Conservation (phyloP, 2,797 vertebrate genomes). For the Acestrorhynchus altus region DNA sequence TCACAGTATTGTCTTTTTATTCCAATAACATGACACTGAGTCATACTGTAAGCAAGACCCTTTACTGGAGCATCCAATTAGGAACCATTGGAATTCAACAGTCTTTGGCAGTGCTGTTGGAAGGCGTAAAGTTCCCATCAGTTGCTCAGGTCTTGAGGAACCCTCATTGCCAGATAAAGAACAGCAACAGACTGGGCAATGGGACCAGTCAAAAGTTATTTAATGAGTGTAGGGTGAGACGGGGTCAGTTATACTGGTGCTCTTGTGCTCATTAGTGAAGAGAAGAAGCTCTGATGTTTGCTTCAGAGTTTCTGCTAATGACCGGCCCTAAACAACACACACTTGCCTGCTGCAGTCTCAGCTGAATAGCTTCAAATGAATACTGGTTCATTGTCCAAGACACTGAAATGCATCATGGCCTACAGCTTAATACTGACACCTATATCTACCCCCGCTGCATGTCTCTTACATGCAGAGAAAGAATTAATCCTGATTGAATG, state of each 20-base stretch:
- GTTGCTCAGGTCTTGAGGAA: conserved; percentile 47
- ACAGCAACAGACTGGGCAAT: conserved; percentile 26
- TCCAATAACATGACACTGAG: conserved; percentile 10
- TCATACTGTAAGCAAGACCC: conserved; percentile 23
- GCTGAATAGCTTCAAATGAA: conserved; percentile 30
- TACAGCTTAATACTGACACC: conserved; percentile 10
- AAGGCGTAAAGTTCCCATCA: conserved; percentile 31
- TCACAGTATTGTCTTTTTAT: conserved; percentile 5
- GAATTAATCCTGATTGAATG: neutral
- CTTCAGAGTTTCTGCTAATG: conserved; percentile 72
- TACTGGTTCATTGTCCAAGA: conserved; percentile 24
- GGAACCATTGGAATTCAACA: conserved; percentile 41
- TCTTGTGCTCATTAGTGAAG: conserved; percentile 73
- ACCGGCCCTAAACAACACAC: conserved; percentile 54
- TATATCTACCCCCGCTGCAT: neutral
- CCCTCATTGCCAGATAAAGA: conserved; percentile 45
- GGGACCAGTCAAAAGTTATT: conserved; percentile 61
- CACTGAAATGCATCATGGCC: conserved; percentile 19
- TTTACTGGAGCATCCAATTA: conserved; percentile 49
- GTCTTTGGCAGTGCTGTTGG: conserved; percentile 38
- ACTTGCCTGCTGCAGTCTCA: conserved; percentile 27
- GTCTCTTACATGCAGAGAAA: neutral
- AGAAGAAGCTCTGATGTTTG: conserved; percentile 73
- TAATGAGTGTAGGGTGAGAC: conserved; percentile 75
- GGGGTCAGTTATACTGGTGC: conserved; percentile 70